phyloP scores from a whole-genome alignment of 37 sponge, comb jelly and placozoan species.

The Axinella damicornis region DNA sequence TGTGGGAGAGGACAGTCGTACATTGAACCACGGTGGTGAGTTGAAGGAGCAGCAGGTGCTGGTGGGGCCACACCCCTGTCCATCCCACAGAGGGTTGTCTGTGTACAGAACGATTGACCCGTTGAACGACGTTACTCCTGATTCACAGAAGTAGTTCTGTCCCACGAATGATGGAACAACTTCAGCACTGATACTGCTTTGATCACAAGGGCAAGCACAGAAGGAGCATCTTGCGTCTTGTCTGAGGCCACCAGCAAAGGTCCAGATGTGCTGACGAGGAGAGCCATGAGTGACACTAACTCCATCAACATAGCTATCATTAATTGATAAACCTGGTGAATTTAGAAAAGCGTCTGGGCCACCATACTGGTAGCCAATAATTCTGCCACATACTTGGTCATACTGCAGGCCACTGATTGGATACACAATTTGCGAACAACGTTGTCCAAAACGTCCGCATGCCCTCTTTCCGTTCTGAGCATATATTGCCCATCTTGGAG shows the following conservation, averaged over 20 bases:
- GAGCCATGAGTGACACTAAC: constrained; percentile 3
- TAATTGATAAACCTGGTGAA: background rate
- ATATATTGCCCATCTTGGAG: background rate
- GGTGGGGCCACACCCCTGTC: background rate
- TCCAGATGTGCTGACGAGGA: constrained; percentile 12
- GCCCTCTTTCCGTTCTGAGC: no score
- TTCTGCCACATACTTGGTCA: no score
- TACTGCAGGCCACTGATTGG: no score
- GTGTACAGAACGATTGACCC: background rate
- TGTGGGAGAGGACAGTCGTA: background rate
- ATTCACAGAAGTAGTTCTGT: constrained; percentile 29
- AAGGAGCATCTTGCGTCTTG: background rate
- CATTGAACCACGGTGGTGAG: constrained; percentile 6
- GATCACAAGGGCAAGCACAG: background rate
- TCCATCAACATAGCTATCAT: background rate
- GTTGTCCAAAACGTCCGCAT: no score
- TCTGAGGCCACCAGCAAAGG: background rate
- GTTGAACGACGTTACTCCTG: background rate
- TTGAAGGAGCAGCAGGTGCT: background rate
- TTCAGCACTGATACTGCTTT: background rate
- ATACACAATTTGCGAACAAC: no score
- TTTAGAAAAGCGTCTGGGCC: background rate
- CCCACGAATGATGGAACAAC: constrained; percentile 4
- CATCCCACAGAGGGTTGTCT: constrained; percentile 31
- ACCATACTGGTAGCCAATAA: no score